phyloP scores from a whole-genome alignment of 2,797 vertebrate species.

The Echeneis naucrates region DNA sequence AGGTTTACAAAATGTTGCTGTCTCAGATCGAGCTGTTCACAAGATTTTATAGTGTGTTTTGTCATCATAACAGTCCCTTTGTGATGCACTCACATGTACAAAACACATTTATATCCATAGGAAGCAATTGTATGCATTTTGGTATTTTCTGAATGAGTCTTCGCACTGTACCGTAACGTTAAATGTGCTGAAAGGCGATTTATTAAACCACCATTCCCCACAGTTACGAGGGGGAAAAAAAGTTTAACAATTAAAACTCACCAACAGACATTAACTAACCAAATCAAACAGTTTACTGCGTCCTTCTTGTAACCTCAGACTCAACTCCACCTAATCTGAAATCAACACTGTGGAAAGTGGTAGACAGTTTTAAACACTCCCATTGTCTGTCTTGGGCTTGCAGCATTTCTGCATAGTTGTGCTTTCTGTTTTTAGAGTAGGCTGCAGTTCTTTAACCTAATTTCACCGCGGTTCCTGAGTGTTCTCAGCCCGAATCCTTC shows the following conservation, averaged over 20 bases:
- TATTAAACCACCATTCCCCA: neutral
- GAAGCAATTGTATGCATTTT: neutral
- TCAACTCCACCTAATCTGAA: neutral
- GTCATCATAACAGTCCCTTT: neutral
- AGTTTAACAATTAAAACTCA: neutral
- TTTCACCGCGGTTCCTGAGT: conserved; percentile 25
- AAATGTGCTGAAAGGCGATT: neutral
- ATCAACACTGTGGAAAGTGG: neutral
- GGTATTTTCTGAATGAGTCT: neutral
- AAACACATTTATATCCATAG: neutral
- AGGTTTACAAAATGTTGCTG: neutral
- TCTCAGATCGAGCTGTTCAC: neutral
- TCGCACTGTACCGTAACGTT: neutral
- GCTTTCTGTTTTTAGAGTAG: conserved; percentile 10
- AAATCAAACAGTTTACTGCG: neutral
- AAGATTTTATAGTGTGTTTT: neutral
- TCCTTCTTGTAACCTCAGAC: neutral
- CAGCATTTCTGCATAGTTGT: neutral
- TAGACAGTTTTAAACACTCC: neutral
- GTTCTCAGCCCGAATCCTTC: conserved; percentile 22
- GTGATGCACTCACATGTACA: neutral
- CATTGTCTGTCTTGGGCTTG: conserved; percentile 8
- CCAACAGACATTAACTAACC: neutral
- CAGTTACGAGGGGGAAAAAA: neutral
- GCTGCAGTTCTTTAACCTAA: conserved; percentile 13